Base-by-base conservation (phyloP, 2,888 invertebrate species). In the Carcina quercana region DNA sequence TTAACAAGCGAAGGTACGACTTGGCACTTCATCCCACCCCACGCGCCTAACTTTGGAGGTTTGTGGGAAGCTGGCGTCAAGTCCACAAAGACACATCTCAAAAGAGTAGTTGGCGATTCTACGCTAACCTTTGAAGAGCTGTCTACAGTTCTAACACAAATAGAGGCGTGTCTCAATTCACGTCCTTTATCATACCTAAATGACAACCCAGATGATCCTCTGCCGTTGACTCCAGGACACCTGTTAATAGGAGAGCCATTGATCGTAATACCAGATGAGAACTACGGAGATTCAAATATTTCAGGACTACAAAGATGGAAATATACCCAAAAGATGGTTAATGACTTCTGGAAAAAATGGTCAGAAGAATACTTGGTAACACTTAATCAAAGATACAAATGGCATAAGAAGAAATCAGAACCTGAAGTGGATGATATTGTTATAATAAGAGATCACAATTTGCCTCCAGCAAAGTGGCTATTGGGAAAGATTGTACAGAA, bases 321-420 rank as follows among this genome's bases (percentile, higher is more conserved):
- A n/a, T 20, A 47, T 3, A 34, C 20, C 6, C 46, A 48, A 40
- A 42, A 40, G 25, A 47, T 47, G 34, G 32, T 45, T 3, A 32
- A 34, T 20, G 34, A 39, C 28, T 50, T 50, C 27, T 48, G 48
- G 48, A 37, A 32, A 8, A 44, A 38, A 12, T 48, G 45, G 45
- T 43, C 38, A 11, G 32, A 42, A 28, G 48, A 50, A 25, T 50
- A 45, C 34, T 25, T 47, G 13, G 32, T 30, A 6, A 38, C 15
- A 21, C 30, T 40, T 13, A 39, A 27, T 30, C 32, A 42, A 27
- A 31, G 43, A 25, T 37, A 37, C 21, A 47, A 45, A 25, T 47
- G 41, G 44, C 34, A 32, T 19, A 30, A 12, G 2, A 33, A 36
- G 15, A 21, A 7, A 11, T 0, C 20, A 17, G 41, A 45, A 19